phyloP scores from a whole-genome alignment of 2,797 vertebrate species.

The Pangasius larnaudii region DNA sequence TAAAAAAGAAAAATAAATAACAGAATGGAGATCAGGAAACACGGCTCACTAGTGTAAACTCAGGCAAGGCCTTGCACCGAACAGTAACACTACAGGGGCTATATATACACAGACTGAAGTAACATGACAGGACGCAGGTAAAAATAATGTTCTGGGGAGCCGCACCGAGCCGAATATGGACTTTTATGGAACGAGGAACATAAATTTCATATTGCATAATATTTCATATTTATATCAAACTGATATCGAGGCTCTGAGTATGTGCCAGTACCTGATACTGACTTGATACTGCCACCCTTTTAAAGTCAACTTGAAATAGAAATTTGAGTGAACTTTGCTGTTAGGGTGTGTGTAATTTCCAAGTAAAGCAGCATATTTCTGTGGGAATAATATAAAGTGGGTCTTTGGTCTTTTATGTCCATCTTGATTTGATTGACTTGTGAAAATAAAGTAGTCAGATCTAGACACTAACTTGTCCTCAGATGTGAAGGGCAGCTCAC shows the following conservation, averaged over 20 bases:
- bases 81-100: not conserved
- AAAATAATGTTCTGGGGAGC: conserved; percentile 11
- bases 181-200: not conserved
- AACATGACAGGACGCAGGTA: not conserved
- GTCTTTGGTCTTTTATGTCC: not conserved
- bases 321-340: not conserved
- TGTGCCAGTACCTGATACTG: not conserved
- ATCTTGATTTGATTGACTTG: not conserved
- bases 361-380: not conserved
- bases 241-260: not conserved
- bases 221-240: conserved; percentile 3
- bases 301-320: not conserved
- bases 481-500: not conserved
- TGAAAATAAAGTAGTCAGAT: not conserved
- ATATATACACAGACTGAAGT: conserved; percentile 11
- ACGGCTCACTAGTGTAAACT: not conserved
- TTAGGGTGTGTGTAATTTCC: not conserved
- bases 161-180: not conserved
- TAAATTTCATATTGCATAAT: not conserved
- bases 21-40: not conserved
- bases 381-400: not conserved
- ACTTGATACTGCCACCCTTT: not conserved
- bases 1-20: not conserved
- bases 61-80: conserved; percentile 23
- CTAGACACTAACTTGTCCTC: not conserved